phyloP scores from a whole-genome alignment of 2,797 vertebrate genomes.

The Paramormyrops hopkinsi region DNA sequence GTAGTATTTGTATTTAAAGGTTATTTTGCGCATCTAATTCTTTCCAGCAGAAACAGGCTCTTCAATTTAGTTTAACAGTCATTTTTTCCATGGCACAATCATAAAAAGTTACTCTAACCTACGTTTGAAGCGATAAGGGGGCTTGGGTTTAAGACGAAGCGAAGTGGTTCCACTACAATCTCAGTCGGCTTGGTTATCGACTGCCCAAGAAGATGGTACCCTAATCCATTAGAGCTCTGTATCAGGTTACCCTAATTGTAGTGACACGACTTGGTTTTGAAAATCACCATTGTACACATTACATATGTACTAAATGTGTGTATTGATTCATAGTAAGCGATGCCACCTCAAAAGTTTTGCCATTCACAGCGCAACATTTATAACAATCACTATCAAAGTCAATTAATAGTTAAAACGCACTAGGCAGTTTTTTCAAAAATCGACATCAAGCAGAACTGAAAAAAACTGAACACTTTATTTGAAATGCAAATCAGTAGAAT shows the following conservation, averaged over 20 bases:
- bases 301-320: neutral
- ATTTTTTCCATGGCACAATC: neutral
- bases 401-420: neutral
- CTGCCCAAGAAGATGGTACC: neutral
- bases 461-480: conserved; percentile 49
- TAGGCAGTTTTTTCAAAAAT: neutral
- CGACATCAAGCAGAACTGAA: conserved; percentile 18
- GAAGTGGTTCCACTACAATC: neutral
- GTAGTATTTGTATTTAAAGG: neutral
- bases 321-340: neutral
- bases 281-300: neutral
- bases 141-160: neutral
- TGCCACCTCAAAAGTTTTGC: neutral
- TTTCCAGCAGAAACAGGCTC: neutral
- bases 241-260: neutral
- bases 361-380: neutral
- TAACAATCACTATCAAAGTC: neutral
- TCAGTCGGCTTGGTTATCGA: neutral
- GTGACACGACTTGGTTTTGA: neutral
- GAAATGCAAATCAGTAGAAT: conserved; percentile 52
- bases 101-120: neutral
- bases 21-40: neutral
- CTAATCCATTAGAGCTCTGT: neutral
- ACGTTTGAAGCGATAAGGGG: neutral
- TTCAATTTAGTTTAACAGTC: neutral